Evolutionary conservation across 2,888 invertebrate genomes (phyloP).

Genomic region (Tridacna crocea): DNA sequence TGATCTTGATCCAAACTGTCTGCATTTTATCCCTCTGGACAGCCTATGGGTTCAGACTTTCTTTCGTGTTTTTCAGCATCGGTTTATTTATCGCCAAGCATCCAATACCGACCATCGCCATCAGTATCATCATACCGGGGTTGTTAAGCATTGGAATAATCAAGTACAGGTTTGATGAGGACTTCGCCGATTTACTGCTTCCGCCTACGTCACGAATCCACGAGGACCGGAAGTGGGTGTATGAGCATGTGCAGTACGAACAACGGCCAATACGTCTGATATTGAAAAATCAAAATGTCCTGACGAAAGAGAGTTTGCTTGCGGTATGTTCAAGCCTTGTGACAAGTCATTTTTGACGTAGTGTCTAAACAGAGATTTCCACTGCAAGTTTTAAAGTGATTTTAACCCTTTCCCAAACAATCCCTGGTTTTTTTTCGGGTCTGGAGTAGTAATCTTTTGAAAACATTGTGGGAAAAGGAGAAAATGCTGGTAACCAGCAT

Average conservation of each 20-base stretch:
- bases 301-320: conserved; percentile 49
- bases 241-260: conserved; percentile 51
- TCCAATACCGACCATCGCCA: conserved; percentile 43
- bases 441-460: neutral
- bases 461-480: neutral
- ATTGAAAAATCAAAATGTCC: conserved; percentile 51
- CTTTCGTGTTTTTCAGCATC: conserved; percentile 31
- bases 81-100: conserved; percentile 43
- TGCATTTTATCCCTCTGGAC: too few species aligned
- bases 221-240: conserved; percentile 56
- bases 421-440: too few species aligned
- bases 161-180: conserved; percentile 55
- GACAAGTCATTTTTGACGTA: too few species aligned
- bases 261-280: conserved; percentile 55
- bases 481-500: neutral
- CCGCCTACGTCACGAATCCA: conserved; percentile 56
- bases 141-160: conserved; percentile 52
- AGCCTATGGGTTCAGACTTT: too few species aligned
- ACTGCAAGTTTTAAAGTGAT: neutral
- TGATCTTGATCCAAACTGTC: too few species aligned
- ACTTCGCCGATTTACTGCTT: conserved; percentile 53
- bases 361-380: neutral
- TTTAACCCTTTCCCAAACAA: neutral
- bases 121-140: conserved; percentile 46
- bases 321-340: conserved; percentile 39